Percentiles rank a stretch among this genome's conserved stretches.
Conservation (phyloP, 2,888 invertebrate genomes). For the Drosophila robusta region DNA sequence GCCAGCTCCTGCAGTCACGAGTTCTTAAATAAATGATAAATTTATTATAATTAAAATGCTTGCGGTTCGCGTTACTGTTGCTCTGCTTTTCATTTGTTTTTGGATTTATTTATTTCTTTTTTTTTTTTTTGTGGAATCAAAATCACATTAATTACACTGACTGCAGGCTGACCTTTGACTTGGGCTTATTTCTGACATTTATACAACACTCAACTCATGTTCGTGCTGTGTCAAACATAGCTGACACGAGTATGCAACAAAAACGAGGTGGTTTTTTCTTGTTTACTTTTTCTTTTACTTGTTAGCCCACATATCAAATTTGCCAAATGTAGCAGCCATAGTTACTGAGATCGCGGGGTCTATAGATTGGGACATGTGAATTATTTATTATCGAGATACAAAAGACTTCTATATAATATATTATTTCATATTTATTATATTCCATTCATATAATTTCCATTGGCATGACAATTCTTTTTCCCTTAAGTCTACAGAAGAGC, state of each 20-base stretch:
- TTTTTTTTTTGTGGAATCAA: constrained; percentile 45
- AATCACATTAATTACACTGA: constrained; percentile 64
- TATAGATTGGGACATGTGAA: background rate
- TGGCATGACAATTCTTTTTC: too few relatives aligned
- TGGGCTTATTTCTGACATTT: constrained; percentile 30
- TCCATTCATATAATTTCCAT: too few relatives aligned
- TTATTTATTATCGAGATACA: too few relatives aligned
- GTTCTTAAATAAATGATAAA: constrained; percentile 53
- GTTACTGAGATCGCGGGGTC: background rate
- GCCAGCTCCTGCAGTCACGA: constrained; percentile 1
- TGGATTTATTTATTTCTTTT: too few relatives aligned
- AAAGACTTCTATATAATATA: too few relatives aligned
- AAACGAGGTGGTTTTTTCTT: background rate
- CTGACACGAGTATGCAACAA: constrained; percentile 13
- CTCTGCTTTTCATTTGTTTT: background rate
- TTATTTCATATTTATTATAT: too few relatives aligned
- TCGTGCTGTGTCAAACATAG: constrained; percentile 8
- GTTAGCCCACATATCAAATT: background rate
- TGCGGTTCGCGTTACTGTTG: background rate
- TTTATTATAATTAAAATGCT: constrained; percentile 58
- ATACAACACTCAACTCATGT: constrained; percentile 16
- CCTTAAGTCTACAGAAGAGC: too few relatives aligned
- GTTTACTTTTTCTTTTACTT: background rate
- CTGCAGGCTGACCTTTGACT: constrained; percentile 37
- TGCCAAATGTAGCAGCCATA: background rate